Percentiles rank a stretch among this genome's conserved stretches.
phyloP scores from a whole-genome alignment of 1,140 invertebrate genomes.

The Eriosoma lanigerum region DNA sequence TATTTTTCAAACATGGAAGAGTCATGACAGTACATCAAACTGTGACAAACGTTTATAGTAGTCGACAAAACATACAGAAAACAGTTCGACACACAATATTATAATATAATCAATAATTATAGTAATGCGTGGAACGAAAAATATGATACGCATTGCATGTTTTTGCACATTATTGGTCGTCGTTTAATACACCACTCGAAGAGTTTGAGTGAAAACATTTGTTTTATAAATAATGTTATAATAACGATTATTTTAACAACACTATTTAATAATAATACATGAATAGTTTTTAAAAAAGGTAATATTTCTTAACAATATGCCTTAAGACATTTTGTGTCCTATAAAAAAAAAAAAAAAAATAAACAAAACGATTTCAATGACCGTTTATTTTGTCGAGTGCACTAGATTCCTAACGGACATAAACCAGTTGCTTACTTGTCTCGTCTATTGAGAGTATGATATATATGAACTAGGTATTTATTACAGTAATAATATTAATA shows the following conservation, averaged over 20 bases:
- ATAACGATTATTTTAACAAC: no score
- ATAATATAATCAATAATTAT: not conserved
- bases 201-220: not conserved
- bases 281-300: no score
- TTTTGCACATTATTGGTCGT: not conserved
- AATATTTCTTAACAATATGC: not conserved
- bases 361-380: not conserved
- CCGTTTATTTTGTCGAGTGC: not conserved
- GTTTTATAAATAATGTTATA: no score
- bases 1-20: not conserved
- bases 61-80: no score
- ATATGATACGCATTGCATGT: not conserved
- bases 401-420: not conserved
- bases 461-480: no score
- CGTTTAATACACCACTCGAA: no score
- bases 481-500: no score
- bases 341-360: slow-evolving; percentile 1
- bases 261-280: no score
- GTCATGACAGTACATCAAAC: not conserved
- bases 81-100: not conserved
- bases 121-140: not conserved
- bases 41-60: not conserved
- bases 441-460: no score
- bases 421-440: slow-evolving; percentile 18
- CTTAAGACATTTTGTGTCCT: not conserved